Conservation (phyloP, 1,140 invertebrate species). For the Goniozus legneri region DNA sequence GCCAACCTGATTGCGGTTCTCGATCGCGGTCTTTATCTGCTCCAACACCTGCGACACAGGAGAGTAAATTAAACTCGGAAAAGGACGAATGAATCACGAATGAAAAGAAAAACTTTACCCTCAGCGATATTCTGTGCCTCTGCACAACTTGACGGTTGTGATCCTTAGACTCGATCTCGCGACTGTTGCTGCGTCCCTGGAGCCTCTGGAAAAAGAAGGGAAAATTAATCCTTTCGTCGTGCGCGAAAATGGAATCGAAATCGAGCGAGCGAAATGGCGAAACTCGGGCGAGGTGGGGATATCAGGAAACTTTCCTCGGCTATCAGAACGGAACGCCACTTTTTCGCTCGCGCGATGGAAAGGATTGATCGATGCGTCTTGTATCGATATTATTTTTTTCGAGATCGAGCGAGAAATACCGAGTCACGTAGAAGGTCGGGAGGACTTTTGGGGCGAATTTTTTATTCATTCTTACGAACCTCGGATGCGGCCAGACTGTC, state of each 20-base stretch:
- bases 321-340: conserved; percentile 45
- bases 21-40: conserved; percentile 52
- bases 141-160: conserved; percentile 32
- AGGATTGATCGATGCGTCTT: too few relatives aligned
- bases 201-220: conserved; percentile 40
- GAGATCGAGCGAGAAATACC: too few relatives aligned
- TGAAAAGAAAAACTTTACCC: conserved; percentile 37
- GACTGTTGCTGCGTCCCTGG: conserved; percentile 35
- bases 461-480: conserved; percentile 35
- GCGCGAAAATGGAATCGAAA: neutral
- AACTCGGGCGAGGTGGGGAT: neutral
- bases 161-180: conserved; percentile 45
- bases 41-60: conserved; percentile 43
- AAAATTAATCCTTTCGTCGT: conserved; percentile 5
- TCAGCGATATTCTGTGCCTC: conserved; percentile 44
- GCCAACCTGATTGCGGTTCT: conserved; percentile 48
- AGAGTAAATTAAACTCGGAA: neutral
- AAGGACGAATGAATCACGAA: too few relatives aligned
- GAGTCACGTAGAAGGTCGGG: too few relatives aligned
- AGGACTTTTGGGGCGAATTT: too few relatives aligned
- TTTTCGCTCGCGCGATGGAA: conserved; percentile 18
- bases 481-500: conserved; percentile 45
- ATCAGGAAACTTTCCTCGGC: conserved; percentile 45
- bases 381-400: too few relatives aligned
- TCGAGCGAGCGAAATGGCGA: conserved; percentile 12